Evolutionary conservation across 1,140 invertebrate genomes (phyloP).

Genomic region (Holcopasites calliopsidis): DNA sequence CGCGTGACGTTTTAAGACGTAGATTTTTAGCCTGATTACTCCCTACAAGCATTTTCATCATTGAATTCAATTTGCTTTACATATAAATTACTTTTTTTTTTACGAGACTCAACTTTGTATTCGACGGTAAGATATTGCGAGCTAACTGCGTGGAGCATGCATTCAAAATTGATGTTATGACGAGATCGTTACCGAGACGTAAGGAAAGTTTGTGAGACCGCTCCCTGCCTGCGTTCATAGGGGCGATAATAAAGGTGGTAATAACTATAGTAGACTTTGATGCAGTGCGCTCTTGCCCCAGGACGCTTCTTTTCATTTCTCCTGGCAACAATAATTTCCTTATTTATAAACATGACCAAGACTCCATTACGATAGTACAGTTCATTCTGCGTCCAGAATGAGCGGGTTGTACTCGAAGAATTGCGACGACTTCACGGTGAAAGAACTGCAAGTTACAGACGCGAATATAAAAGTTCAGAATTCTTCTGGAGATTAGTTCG

Average conservation of each 20-base stretch:
- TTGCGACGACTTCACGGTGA: not conserved
- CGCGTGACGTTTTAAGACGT: not conserved
- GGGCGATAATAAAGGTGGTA: constrained; percentile 33
- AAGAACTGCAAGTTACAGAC: not conserved
- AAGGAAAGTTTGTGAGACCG: constrained; percentile 18
- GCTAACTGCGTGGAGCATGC: not conserved
- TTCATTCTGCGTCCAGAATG: not conserved
- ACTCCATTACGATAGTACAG: not conserved
- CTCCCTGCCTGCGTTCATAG: not conserved
- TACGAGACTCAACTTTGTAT: not conserved
- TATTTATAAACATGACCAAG: not conserved
- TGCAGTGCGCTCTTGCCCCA: not conserved
- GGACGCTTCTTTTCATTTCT: too few species aligned
- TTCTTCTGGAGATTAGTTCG: not conserved
- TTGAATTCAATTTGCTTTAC: too few species aligned
- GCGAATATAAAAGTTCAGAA: constrained; percentile 9
- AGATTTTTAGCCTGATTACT: not conserved
- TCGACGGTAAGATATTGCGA: not conserved
- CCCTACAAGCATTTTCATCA: too few species aligned
- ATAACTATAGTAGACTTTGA: constrained; percentile 46
- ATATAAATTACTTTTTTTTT: not conserved
- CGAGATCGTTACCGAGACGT: not conserved
- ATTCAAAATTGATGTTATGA: constrained; percentile 8
- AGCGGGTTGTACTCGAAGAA: not conserved
- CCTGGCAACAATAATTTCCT: not conserved